Conservation (phyloP, 2,888 invertebrate genomes). For the Psylliodes chrysocephalus region DNA sequence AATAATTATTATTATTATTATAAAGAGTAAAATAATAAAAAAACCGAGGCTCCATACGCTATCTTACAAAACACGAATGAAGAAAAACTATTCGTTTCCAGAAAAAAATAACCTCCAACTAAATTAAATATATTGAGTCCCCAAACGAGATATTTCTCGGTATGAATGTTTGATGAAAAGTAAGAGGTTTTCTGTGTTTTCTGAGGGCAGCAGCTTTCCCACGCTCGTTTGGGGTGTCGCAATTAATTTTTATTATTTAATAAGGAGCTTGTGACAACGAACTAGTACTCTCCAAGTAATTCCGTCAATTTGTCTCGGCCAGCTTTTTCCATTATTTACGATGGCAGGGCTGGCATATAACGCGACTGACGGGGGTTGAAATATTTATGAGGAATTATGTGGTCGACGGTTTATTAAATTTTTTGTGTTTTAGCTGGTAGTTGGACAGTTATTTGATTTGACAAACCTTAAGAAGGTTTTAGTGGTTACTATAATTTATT, state of each 20-base stretch:
- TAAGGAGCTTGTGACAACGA: slow-evolving; percentile 28
- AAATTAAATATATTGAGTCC: background rate
- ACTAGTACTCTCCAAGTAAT: slow-evolving; percentile 22
- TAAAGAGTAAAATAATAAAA: too few species aligned
- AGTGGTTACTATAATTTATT: too few species aligned
- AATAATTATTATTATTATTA: too few species aligned
- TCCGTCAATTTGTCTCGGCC: slow-evolving; percentile 30
- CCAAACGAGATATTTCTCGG: background rate
- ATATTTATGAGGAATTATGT: slow-evolving; percentile 20
- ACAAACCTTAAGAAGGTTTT: too few species aligned
- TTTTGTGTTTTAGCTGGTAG: too few species aligned
- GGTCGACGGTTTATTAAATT: background rate
- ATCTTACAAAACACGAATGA: too few species aligned
- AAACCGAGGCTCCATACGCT: too few species aligned
- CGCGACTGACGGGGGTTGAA: slow-evolving; percentile 5
- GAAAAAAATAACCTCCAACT: background rate
- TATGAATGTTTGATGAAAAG: slow-evolving; percentile 27
- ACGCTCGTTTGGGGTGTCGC: slow-evolving; percentile 28
- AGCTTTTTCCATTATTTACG: slow-evolving; percentile 11
- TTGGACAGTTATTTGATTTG: too few species aligned
- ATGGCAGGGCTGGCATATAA: background rate
- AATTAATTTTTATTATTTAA: slow-evolving; percentile 41
- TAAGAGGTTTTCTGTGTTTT: slow-evolving; percentile 30
- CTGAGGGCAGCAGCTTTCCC: slow-evolving; percentile 8
- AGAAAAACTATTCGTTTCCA: background rate